Conservation (phyloP, 2,797 vertebrate species). For the Chelonia mydas region DNA sequence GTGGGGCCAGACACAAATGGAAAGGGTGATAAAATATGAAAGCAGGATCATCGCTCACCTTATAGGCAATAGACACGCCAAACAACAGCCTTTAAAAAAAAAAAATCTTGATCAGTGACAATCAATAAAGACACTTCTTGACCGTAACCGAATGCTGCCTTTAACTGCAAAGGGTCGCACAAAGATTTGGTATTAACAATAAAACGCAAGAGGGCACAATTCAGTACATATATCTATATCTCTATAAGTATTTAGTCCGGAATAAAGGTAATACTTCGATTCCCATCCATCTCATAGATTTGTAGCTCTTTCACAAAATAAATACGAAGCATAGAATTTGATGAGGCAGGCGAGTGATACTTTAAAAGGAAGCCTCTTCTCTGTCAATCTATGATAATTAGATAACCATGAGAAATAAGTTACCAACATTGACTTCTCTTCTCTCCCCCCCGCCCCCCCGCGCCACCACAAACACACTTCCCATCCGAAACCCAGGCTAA, state of each 20-base stretch:
- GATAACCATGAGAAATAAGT: not conserved
- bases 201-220: constrained; percentile 76
- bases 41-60: not conserved
- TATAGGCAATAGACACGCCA: not conserved
- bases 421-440: not conserved
- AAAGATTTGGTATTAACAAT: constrained; percentile 23
- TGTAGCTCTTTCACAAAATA: not conserved
- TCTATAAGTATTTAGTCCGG: not conserved
- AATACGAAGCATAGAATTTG: not conserved
- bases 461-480: not conserved
- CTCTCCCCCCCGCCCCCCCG: not conserved
- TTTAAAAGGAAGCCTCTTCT: not conserved
- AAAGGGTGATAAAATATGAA: not conserved
- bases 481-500: not conserved
- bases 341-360: not conserved
- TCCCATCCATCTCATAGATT: not conserved
- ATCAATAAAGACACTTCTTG: constrained; percentile 53
- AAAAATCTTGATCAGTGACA: not conserved
- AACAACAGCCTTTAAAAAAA: accelerated
- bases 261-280: constrained; percentile 24
- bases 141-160: not conserved
- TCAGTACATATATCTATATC: not conserved
- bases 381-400: not conserved
- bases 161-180: constrained; percentile 22
- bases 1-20: not conserved